Evolutionary conservation across 2,797 vertebrate genomes (phyloP).

Genomic region (Bradypodion pumilum): DNA sequence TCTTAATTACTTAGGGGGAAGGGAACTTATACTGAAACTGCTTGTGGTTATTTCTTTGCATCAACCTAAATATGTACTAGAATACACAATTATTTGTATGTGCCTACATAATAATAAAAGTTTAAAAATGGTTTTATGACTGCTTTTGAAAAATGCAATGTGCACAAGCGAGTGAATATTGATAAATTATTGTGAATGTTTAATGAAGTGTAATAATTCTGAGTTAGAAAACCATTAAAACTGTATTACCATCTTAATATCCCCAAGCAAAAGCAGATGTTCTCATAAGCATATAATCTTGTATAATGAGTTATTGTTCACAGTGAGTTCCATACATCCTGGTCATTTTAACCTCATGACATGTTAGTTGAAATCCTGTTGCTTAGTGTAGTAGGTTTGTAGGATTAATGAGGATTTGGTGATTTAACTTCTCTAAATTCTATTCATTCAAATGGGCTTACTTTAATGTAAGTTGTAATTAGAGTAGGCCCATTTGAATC

Average conservation of each 20-base stretch:
- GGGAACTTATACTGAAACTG: slow-evolving; percentile 48
- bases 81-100: slow-evolving; percentile 58
- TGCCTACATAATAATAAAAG: slow-evolving; percentile 39
- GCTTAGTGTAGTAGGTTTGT: too few species aligned
- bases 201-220: background rate
- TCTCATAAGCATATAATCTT: slow-evolving; percentile 11
- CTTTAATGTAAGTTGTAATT: too few species aligned
- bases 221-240: background rate
- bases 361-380: background rate
- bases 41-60: slow-evolving; percentile 64
- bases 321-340: background rate
- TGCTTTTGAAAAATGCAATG: background rate
- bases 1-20: background rate
- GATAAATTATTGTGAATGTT: slow-evolving; percentile 32
- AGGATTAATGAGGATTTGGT: too few species aligned
- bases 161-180: slow-evolving; percentile 36
- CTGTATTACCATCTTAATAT: background rate
- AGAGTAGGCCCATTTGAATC: too few species aligned
- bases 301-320: background rate
- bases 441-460: too few species aligned
- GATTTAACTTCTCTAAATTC: too few species aligned
- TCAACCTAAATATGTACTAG: slow-evolving; percentile 63
- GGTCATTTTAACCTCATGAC: slow-evolving; percentile 51
- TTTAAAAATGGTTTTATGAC: background rate
- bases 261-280: background rate